Base-by-base conservation (phyloP, 2,888 invertebrate species). In the Periphyllus acericola region DNA sequence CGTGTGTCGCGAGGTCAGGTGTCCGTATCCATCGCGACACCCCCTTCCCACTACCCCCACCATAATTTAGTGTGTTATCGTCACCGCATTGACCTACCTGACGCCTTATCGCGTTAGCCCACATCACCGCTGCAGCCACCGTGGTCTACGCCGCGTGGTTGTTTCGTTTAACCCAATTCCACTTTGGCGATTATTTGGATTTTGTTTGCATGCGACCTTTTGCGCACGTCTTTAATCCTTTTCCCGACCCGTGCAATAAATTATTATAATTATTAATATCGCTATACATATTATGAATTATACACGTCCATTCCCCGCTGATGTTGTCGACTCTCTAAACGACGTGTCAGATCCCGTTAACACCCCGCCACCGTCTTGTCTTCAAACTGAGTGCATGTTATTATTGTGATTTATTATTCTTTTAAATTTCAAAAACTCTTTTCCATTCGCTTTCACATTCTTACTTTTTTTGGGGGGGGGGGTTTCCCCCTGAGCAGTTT, bases 1-100 rank as follows among this genome's bases (percentile, higher is more conserved):
- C 34, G 79, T 55, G 36, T 79, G 17, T 60, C 0, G 19, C 34
- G 55, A 36, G 14, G 34, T 36, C 14, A 29, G 68, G 29, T 68
- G 68, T 68, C 60, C 14, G 46, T 55, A 55, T 60, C 36, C 60
- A n/a, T 17, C 60, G 3, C 32, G 17, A 34, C 8, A 14, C 21
- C 60, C 60, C 46, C 46, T 19, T 55, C 14, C 55, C 14, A 6
- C 40, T 40, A 40, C 8, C 55, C 14, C 19, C 55, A n/a, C n/a
- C n/a, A n/a, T n/a, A 1, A 25, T 60, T 25, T 2, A 25, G 25
- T 21, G 19, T 17, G 32, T 32, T 68, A 25, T 32, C 32, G 32
- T 82, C 46, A 21, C 32, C 46, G 68, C 68, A 17, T 68, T 82
- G 81, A 82, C 81, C 81, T 82, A 82, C 81, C 81, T 82, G 81